Conservation (phyloP, 1,140 invertebrate species). For the Homarus americanus region DNA sequence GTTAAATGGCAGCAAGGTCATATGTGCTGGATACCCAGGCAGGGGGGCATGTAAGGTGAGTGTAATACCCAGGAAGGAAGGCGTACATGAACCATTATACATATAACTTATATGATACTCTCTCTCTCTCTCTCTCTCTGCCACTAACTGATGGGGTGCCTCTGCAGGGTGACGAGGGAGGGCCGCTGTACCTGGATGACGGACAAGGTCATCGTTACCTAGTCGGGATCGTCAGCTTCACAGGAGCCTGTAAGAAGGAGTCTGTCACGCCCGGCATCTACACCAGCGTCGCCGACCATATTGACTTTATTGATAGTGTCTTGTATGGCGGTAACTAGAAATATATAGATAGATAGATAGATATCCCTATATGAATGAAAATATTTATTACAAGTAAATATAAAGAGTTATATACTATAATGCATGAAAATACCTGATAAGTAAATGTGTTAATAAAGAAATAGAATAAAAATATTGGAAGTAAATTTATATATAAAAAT, state of each 20-base stretch:
- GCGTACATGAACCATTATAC: not conserved
- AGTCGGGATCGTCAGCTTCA: conserved; percentile 40
- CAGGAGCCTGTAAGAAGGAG: not conserved
- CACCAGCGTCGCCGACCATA: conserved; percentile 33
- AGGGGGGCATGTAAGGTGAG: not conserved
- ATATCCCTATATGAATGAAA: too few relatives aligned
- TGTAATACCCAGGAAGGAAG: too few relatives aligned
- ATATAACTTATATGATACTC: not conserved
- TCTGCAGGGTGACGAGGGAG: conserved; percentile 49
- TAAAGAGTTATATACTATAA: too few relatives aligned
- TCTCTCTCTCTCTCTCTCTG: too few relatives aligned
- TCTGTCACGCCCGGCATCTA: conserved; percentile 27
- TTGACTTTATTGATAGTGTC: conserved; percentile 40
- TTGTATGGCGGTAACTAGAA: conserved; percentile 9
- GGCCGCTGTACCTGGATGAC: not conserved
- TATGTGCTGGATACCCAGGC: conserved; percentile 24
- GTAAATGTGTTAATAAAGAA: too few relatives aligned
- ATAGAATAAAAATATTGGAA: too few relatives aligned
- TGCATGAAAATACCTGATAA: too few relatives aligned
- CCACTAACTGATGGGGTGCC: too few relatives aligned
- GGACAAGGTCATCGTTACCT: not conserved
- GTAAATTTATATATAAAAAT: too few relatives aligned
- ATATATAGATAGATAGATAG: too few relatives aligned
- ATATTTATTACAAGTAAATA: too few relatives aligned
- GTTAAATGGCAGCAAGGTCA: not conserved